A percentile compares a stretch with the other conserved stretches of the same genome.
These are phyloP conservation scores for Conchocele bisecta DNA, from an alignment of 2,888 invertebrate species.

Conservation along the genomic window DNA sequence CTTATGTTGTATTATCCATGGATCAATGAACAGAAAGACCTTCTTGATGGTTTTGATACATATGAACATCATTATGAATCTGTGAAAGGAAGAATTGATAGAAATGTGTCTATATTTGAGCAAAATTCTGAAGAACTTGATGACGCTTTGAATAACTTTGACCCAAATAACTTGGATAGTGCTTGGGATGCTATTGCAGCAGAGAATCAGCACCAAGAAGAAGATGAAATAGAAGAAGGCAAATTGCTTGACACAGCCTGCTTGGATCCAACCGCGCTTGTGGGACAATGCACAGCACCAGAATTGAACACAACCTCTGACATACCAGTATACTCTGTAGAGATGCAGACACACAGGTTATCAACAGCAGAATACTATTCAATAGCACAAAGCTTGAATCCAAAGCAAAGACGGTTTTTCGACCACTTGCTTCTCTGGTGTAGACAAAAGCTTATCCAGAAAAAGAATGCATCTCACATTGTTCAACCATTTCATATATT, in stretches of 20 bases:
- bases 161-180: no score
- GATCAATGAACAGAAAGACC: slow-evolving; percentile 3
- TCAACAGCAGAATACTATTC: not conserved
- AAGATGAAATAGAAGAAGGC: slow-evolving; percentile 8
- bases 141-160: no score
- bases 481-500: not conserved
- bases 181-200: not conserved
- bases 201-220: not conserved
- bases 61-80: not conserved
- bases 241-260: not conserved
- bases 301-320: not conserved
- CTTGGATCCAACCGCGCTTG: not conserved
- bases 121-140: no score
- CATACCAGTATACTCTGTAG: not conserved
- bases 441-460: not conserved
- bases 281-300: not conserved
- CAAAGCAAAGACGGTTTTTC: not conserved
- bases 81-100: not conserved
- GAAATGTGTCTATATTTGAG: no score
- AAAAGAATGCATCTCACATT: not conserved
- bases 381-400: not conserved
- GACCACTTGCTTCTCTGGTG: not conserved
- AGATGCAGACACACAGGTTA: not conserved
- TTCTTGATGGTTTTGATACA: not conserved
- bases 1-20: slow-evolving; percentile 1